Conservation (phyloP, 1,140 invertebrate species). For the Phocides pigmalion region DNA sequence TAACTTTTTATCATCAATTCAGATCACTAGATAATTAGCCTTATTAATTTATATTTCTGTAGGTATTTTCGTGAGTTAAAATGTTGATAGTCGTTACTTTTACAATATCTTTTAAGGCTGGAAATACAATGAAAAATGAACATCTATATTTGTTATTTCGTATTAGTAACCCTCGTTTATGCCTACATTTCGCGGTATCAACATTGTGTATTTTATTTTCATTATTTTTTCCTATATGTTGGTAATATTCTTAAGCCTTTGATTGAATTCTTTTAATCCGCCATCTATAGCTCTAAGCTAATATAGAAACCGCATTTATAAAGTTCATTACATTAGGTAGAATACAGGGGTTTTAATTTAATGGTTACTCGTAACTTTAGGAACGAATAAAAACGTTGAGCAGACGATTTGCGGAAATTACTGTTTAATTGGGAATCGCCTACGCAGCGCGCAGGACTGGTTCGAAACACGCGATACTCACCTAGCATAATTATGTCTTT, state of each 20-base stretch:
- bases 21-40: too few relatives aligned
- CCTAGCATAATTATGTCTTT: neutral
- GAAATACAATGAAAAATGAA: neutral
- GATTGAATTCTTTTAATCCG: neutral
- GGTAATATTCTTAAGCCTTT: neutral
- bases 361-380: slow-evolving; percentile 11
- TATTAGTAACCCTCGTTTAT: neutral
- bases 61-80: too few relatives aligned
- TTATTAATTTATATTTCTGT: too few relatives aligned
- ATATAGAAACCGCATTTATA: neutral
- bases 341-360: slow-evolving; percentile 9
- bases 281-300: neutral
- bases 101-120: too few relatives aligned
- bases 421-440: slow-evolving; percentile 30
- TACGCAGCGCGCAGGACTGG: slow-evolving; percentile 20
- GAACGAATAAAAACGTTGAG: slow-evolving; percentile 27
- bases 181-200: neutral
- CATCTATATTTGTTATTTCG: neutral
- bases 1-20: too few relatives aligned
- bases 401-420: slow-evolving; percentile 34
- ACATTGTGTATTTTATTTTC: too few relatives aligned
- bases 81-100: too few relatives aligned
- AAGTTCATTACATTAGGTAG: neutral
- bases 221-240: too few relatives aligned
- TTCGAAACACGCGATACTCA: slow-evolving; percentile 23